A percentile compares a stretch with the other conserved stretches of the same genome.
phyloP scores from a whole-genome alignment of 2,888 invertebrate genomes.

The Callyntrura guangdongensis region DNA sequence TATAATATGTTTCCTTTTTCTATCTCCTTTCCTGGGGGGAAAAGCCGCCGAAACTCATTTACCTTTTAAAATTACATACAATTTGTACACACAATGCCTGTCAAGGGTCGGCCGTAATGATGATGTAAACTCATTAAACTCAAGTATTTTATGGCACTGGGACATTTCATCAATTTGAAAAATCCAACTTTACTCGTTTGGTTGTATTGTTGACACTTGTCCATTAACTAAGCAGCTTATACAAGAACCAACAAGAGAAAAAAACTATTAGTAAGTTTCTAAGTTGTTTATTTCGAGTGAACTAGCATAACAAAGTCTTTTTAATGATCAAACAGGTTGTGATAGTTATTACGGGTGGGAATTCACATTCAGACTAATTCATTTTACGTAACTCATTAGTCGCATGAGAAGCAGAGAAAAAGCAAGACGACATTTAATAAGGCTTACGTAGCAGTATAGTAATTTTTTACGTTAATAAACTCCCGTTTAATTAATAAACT shows the following conservation, averaged over 20 bases:
- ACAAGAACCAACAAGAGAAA: too few species aligned
- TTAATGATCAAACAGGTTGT: conserved; percentile 68
- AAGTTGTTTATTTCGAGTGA: conserved; percentile 3
- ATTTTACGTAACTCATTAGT: background rate
- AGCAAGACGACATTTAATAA: background rate
- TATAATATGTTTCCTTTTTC: background rate
- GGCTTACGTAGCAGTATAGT: background rate
- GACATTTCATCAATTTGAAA: conserved; percentile 24
- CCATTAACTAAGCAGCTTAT: background rate
- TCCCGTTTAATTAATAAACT: conserved; percentile 61
- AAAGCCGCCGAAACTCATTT: conserved; percentile 2
- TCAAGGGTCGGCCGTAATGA: background rate
- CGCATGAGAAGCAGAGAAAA: background rate
- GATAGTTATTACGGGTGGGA: background rate
- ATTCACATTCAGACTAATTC: background rate
- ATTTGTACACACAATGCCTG: background rate
- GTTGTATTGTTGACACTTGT: background rate
- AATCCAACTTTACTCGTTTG: background rate
- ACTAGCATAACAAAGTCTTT: background rate
- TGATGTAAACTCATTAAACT: background rate
- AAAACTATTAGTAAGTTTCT: background rate
- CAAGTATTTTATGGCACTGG: background rate
- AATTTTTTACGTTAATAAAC: conserved; percentile 45
- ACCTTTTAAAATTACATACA: background rate
- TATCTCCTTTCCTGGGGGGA: background rate